Evolutionary conservation across 2,888 invertebrate species (phyloP).

Genomic region (Fabriciana adippe): DNA sequence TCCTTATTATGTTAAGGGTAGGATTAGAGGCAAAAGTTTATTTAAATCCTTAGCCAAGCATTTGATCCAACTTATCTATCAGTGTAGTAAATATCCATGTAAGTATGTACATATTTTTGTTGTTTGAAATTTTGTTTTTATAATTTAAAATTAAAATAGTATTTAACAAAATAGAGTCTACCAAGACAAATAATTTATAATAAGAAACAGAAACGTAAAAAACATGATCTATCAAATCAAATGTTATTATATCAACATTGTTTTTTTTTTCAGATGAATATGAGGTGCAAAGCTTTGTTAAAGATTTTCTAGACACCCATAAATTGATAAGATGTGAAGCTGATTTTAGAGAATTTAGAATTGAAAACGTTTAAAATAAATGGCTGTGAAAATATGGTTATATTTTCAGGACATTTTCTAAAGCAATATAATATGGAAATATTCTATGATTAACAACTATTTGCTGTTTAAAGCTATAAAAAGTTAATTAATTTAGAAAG

Average conservation of each 20-base stretch:
- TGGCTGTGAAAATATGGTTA: background rate
- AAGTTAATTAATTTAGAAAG: no score
- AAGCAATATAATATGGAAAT: no score
- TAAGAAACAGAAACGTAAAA: background rate
- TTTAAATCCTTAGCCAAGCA: constrained; percentile 84
- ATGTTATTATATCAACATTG: constrained; percentile 8
- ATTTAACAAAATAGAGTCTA: background rate
- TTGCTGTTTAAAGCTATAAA: no score
- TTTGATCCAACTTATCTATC: constrained; percentile 81
- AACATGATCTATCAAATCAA: constrained; percentile 2
- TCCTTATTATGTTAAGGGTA: constrained; percentile 83
- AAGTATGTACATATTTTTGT: constrained; percentile 43
- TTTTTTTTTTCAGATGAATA: constrained; percentile 73
- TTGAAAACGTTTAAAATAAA: constrained; percentile 58
- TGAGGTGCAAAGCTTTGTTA: constrained; percentile 77
- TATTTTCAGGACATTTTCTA: no score
- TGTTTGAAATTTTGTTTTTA: background rate
- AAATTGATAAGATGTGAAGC: constrained; percentile 77
- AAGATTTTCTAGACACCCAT: constrained; percentile 77
- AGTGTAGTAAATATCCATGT: constrained; percentile 82
- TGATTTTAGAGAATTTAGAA: constrained; percentile 70
- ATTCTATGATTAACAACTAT: no score
- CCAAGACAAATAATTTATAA: no score
- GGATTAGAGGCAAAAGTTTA: constrained; percentile 81
- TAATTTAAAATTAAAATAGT: no score